A percentile compares a stretch with the other conserved stretches of the same genome.
Conservation (phyloP, 2,113 vertebrate species). For the Caracal caracal region DNA sequence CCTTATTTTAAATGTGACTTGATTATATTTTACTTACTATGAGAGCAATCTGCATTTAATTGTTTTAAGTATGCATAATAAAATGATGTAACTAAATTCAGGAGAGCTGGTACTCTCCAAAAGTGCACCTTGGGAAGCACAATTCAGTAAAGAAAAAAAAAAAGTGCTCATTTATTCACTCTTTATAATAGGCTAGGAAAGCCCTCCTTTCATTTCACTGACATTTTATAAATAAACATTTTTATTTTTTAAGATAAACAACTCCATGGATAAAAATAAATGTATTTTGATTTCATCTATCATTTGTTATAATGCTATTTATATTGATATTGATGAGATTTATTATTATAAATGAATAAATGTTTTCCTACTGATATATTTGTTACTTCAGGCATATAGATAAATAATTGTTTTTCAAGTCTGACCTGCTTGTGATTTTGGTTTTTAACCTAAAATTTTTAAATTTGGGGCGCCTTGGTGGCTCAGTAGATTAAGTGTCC, state of each 20-base stretch:
- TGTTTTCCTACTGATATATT: not conserved
- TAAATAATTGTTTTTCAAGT: not conserved
- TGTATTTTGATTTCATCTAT: not conserved
- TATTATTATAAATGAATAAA: not conserved
- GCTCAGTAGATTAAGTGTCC: too few relatives aligned
- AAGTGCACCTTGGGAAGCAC: not conserved
- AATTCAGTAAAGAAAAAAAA: not conserved
- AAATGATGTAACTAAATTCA: not conserved
- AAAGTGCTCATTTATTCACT: not conserved
- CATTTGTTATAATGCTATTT: not conserved
- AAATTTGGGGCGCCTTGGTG: not conserved
- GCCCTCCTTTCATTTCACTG: not conserved
- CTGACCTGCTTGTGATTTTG: not conserved
- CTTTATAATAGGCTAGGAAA: not conserved
- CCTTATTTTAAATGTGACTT: not conserved
- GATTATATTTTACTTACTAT: not conserved
- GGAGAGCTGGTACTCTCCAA: not conserved
- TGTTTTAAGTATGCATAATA: not conserved
- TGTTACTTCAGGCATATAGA: not conserved
- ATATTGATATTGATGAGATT: not conserved
- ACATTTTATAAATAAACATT: not conserved
- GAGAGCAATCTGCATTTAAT: not conserved
- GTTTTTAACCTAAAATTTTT: not conserved
- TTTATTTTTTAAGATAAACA: not conserved
- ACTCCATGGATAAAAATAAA: not conserved